These are phyloP conservation scores for Nomada hirtipes DNA, from an alignment of 2,888 invertebrate species.

Conservation along the genomic window DNA sequence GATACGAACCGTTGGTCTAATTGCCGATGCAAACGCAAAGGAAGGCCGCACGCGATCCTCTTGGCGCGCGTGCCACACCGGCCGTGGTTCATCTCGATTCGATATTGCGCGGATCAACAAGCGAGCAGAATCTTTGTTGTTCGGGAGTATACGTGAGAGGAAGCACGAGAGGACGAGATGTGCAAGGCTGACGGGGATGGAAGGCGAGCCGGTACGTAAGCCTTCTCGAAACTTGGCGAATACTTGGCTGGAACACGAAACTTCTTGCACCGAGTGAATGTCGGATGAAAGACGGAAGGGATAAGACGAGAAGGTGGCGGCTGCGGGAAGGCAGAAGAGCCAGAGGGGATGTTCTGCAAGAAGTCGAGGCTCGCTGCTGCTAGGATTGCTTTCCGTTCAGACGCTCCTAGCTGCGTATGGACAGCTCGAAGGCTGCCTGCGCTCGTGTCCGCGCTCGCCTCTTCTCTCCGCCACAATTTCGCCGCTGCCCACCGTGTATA, in stretches of 20 bases:
- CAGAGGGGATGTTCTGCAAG: conserved; percentile 54
- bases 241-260: conserved; percentile 68
- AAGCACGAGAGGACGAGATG: conserved; percentile 14
- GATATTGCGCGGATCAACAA: conserved; percentile 76
- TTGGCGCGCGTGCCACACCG: conserved; percentile 48
- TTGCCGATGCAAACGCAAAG: conserved; percentile 59
- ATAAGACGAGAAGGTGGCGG: conserved; percentile 57
- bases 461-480: conserved; percentile 50
- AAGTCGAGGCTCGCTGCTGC: conserved; percentile 56
- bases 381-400: conserved; percentile 64
- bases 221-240: conserved; percentile 73
- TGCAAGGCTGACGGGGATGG: conserved; percentile 28
- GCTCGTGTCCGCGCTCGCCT: conserved; percentile 10
- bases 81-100: conserved; percentile 41
- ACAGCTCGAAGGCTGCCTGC: conserved; percentile 57
- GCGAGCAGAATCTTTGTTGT: conserved; percentile 77
- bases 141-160: conserved; percentile 41
- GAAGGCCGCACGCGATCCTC: conserved; percentile 52
- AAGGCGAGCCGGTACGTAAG: conserved; percentile 58
- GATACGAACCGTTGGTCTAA: conserved; percentile 49
- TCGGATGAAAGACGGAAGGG: conserved; percentile 67
- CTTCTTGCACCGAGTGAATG: conserved; percentile 64
- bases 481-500: conserved; percentile 40
- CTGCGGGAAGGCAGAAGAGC: conserved; percentile 28
- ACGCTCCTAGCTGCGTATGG: conserved; percentile 58